Conservation (phyloP, 2,113 vertebrate species). For the Strix uralensis region DNA sequence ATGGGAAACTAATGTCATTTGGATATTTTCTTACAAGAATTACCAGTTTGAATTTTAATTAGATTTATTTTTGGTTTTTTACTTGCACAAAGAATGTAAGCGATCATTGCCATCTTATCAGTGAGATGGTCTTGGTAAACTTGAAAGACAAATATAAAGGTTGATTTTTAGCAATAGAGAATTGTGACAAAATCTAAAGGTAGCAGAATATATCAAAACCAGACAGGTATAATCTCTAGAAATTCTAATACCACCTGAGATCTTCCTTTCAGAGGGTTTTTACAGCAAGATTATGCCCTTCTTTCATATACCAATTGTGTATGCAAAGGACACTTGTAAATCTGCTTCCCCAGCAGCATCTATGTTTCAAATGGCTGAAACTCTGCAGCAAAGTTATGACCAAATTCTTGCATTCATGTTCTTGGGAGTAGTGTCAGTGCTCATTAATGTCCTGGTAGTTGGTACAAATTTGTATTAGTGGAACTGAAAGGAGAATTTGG, state of each 20-base stretch:
- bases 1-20: neutral
- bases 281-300: constrained; percentile 1
- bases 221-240: neutral
- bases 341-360: neutral
- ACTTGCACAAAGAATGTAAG: constrained; percentile 44
- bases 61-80: neutral
- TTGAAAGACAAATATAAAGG: neutral
- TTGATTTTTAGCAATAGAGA: neutral
- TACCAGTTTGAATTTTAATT: neutral
- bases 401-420: neutral
- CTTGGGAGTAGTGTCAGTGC: neutral
- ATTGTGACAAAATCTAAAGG: neutral
- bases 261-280: neutral
- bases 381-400: neutral
- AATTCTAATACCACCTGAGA: neutral
- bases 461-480: neutral
- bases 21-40: neutral
- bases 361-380: neutral
- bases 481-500: neutral
- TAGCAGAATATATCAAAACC: neutral
- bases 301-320: neutral
- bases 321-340: neutral
- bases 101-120: neutral
- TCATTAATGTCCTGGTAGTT: neutral
- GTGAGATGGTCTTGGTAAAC: constrained; percentile 25